phyloP scores from a whole-genome alignment of 2,888 invertebrate genomes.

The Myopa testacea region DNA sequence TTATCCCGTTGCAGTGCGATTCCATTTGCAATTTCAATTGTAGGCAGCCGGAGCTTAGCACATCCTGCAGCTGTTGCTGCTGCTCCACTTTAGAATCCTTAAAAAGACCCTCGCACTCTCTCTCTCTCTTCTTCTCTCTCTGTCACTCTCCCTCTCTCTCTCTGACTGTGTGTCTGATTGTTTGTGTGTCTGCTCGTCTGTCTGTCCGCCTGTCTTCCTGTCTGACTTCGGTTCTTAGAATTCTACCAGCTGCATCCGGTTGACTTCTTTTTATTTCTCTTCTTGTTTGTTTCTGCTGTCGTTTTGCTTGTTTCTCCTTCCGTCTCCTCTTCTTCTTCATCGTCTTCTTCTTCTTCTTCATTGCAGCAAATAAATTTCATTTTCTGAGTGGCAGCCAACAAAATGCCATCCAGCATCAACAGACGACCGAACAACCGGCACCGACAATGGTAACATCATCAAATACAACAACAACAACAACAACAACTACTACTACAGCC shows the following conservation, averaged over 20 bases:
- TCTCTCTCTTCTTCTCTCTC: too few species aligned
- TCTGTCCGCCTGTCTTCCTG: neutral
- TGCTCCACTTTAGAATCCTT: neutral
- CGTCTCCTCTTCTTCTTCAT: too few species aligned
- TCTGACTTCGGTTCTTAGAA: neutral
- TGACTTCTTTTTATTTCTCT: neutral
- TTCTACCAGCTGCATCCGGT: neutral
- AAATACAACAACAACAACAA: neutral
- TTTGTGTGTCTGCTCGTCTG: neutral
- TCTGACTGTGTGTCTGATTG: too few species aligned
- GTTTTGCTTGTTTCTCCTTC: neutral
- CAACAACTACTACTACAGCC: neutral
- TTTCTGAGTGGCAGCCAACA: neutral
- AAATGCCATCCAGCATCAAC: neutral
- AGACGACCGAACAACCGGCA: neutral
- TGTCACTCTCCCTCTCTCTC: too few species aligned
- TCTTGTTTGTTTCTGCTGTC: neutral
- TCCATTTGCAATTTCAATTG: neutral
- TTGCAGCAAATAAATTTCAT: slow-evolving; percentile 11
- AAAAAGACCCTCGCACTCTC: too few species aligned
- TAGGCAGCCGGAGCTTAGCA: neutral
- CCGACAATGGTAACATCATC: neutral
- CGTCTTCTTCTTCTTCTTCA: neutral
- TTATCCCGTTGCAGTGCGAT: neutral
- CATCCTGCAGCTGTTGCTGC: neutral